phyloP scores from a whole-genome alignment of 2,113 vertebrate species.

The Leptosomus discolor region DNA sequence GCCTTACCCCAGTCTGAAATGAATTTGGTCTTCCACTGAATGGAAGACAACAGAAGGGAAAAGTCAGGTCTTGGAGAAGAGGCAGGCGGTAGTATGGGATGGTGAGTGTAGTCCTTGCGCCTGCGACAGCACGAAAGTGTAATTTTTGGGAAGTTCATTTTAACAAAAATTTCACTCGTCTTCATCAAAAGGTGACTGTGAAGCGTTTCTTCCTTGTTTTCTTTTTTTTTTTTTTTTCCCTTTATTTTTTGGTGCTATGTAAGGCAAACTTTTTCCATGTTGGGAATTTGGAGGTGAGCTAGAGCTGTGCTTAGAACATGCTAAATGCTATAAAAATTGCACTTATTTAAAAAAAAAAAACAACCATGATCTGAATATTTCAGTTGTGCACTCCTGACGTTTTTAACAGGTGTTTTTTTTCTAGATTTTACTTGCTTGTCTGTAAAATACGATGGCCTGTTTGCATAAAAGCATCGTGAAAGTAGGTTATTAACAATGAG shows the following conservation, averaged over 20 bases:
- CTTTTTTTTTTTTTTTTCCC: fast-evolving
- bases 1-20: not conserved
- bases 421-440: not conserved
- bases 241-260: not conserved
- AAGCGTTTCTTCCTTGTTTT: not conserved
- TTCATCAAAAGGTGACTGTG: not conserved
- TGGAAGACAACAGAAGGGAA: not conserved
- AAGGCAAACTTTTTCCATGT: not conserved
- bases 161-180: not conserved
- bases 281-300: not conserved
- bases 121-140: not conserved
- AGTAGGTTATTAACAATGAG: not conserved
- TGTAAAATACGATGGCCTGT: not conserved
- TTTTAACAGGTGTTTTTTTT: not conserved
- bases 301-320: not conserved
- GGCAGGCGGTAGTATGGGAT: fast-evolving
- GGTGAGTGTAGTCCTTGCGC: not conserved
- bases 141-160: not conserved
- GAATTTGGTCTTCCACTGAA: not conserved
- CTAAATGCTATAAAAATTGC: not conserved
- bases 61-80: not conserved
- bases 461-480: not conserved
- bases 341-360: not conserved
- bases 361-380: not conserved
- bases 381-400: not conserved